Evolutionary conservation across 2,113 vertebrate genomes (phyloP).

Genomic region (Epinephelus lanceolatus): DNA sequence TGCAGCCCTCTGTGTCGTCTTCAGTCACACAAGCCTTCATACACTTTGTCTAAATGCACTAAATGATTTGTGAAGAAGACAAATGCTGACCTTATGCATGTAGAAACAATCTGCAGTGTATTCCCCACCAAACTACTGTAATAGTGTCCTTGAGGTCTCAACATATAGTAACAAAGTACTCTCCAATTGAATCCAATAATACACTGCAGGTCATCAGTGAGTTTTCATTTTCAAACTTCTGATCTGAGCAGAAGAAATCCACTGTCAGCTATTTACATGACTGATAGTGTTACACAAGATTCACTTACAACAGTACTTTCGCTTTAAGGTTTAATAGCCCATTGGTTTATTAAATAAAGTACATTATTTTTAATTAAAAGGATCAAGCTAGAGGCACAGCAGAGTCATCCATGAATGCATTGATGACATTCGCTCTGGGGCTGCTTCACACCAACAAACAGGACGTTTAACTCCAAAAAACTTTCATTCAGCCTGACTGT

Average conservation of each 20-base stretch:
- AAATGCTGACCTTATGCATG: slow-evolving; percentile 21
- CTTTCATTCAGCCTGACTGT: neutral
- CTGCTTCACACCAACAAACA: slow-evolving; percentile 21
- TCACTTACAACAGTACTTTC: slow-evolving; percentile 20
- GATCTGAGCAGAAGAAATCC: neutral
- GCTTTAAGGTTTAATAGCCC: slow-evolving; percentile 13
- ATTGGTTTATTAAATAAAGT: slow-evolving; percentile 25
- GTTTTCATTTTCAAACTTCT: neutral
- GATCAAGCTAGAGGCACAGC: slow-evolving; percentile 28
- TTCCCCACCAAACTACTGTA: neutral
- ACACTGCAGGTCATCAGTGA: neutral
- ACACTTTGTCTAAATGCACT: neutral
- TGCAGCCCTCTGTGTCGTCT: slow-evolving; percentile 5
- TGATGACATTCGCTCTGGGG: slow-evolving; percentile 35
- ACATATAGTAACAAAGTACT: neutral
- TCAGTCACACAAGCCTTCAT: neutral
- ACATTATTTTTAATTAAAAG: slow-evolving; percentile 48
- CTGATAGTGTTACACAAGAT: neutral
- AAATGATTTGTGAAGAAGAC: neutral
- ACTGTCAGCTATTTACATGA: neutral
- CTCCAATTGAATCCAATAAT: neutral
- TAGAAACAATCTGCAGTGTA: neutral
- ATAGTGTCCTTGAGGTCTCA: neutral
- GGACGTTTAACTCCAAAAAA: slow-evolving; percentile 1
- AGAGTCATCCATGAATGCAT: slow-evolving; percentile 16